Conservation (phyloP, 2,888 invertebrate species). For the Adela reaumurella region DNA sequence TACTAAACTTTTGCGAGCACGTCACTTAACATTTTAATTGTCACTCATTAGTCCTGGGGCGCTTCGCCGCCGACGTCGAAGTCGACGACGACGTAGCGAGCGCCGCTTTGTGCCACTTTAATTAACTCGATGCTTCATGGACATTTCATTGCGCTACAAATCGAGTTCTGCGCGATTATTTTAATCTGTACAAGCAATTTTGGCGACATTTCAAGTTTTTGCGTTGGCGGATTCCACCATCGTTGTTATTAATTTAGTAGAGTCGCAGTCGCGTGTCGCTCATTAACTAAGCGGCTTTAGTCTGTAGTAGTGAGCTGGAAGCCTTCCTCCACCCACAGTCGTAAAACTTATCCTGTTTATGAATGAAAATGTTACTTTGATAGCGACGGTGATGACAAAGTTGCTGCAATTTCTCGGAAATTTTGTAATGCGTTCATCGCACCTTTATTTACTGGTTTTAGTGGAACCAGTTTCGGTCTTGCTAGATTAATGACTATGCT, state of each 20-base stretch:
- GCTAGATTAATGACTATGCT: too few relatives aligned
- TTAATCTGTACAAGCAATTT: neutral
- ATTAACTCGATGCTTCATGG: slow-evolving; percentile 33
- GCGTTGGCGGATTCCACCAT: neutral
- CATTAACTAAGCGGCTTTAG: neutral
- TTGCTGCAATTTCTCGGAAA: too few relatives aligned
- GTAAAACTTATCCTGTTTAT: neutral
- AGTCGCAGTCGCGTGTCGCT: neutral
- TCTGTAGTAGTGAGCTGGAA: too few relatives aligned
- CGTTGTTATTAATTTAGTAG: neutral
- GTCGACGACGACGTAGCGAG: slow-evolving; percentile 12
- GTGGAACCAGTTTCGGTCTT: too few relatives aligned
- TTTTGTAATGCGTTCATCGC: too few relatives aligned
- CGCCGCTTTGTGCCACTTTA: slow-evolving; percentile 23
- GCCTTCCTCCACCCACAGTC: neutral
- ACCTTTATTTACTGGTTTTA: too few relatives aligned
- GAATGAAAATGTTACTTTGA: too few relatives aligned
- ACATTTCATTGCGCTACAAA: slow-evolving; percentile 25
- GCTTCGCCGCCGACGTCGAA: slow-evolving; percentile 10
- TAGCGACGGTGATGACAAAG: too few relatives aligned
- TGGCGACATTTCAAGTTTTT: neutral
- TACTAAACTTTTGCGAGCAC: slow-evolving; percentile 40
- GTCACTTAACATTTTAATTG: slow-evolving; percentile 50
- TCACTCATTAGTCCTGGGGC: slow-evolving; percentile 44
- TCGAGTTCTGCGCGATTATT: neutral